Evolutionary conservation across 1,140 invertebrate genomes (phyloP).

Genomic region (Drosophila repletoides): DNA sequence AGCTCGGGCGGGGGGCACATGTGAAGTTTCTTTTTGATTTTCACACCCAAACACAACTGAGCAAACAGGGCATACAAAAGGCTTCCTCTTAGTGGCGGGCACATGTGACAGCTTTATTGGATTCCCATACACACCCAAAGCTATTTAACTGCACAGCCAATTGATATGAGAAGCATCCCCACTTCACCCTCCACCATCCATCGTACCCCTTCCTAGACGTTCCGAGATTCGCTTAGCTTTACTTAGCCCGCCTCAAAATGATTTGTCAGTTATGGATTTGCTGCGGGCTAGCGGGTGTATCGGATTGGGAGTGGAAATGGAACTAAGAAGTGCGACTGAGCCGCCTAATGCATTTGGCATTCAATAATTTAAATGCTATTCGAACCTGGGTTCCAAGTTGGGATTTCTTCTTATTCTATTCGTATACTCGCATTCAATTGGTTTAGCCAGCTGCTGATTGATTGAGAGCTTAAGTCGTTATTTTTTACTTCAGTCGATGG

Average conservation of each 20-base stretch:
- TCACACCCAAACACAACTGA: conserved; percentile 72
- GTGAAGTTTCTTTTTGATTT: conserved; percentile 74
- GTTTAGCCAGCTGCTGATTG: conserved; percentile 76
- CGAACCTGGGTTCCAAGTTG: conserved; percentile 29
- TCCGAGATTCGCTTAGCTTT: conserved; percentile 40
- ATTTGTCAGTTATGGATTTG: conserved; percentile 59
- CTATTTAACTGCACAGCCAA: conserved; percentile 61
- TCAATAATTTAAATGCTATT: conserved; percentile 57
- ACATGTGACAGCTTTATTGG: conserved; percentile 77
- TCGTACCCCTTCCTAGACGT: background rate
- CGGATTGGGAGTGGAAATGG: background rate
- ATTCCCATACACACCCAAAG: conserved; percentile 68
- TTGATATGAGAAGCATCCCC: conserved; percentile 39
- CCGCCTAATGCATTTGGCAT: conserved; percentile 66
- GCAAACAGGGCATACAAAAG: conserved; percentile 42
- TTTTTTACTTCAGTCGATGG: conserved; percentile 13
- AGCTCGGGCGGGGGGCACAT: conserved; percentile 20
- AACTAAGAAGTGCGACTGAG: conserved; percentile 23
- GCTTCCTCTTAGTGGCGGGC: conserved; percentile 53
- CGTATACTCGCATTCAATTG: conserved; percentile 52
- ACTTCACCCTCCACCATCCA: no score
- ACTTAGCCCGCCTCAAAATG: conserved; percentile 52
- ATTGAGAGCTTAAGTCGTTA: conserved; percentile 67
- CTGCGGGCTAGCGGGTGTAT: background rate
- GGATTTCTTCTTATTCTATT: conserved; percentile 11